These are phyloP conservation scores for Anguilla pacifica DNA, from an alignment of 2,797 vertebrate genomes.

Conservation along the genomic window DNA sequence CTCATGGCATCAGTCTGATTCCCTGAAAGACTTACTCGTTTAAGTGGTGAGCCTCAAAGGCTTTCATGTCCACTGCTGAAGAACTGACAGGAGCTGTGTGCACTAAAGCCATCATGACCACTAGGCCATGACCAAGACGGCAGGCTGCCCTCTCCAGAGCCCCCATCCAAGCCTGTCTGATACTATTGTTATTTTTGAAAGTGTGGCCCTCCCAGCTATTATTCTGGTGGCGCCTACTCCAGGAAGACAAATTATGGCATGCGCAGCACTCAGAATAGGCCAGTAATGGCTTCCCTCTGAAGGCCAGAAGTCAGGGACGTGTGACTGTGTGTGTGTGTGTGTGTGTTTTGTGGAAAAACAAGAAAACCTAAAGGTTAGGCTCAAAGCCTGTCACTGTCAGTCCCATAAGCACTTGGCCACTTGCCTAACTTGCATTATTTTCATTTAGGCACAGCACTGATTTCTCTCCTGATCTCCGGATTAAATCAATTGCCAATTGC, in stretches of 20 bases:
- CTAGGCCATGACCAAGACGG: slow-evolving; percentile 30
- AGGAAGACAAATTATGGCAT: slow-evolving; percentile 30
- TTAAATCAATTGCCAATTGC: too few relatives aligned
- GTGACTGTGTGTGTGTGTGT: slow-evolving; percentile 12
- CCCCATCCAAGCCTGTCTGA: slow-evolving; percentile 1
- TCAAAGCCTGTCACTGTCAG: slow-evolving; percentile 11
- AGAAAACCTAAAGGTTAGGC: neutral
- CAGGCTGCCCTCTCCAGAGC: slow-evolving; percentile 37
- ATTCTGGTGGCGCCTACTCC: slow-evolving; percentile 32
- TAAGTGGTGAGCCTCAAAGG: neutral
- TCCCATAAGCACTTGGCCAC: neutral
- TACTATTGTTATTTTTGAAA: slow-evolving; percentile 38
- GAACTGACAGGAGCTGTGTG: neutral
- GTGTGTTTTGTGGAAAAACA: neutral
- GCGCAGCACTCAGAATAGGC: slow-evolving; percentile 21
- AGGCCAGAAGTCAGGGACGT: neutral
- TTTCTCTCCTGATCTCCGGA: neutral
- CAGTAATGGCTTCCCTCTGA: neutral
- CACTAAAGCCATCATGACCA: neutral
- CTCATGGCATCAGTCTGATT: too few relatives aligned
- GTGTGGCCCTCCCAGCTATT: slow-evolving; percentile 35
- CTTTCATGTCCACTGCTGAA: neutral
- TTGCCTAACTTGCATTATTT: neutral
- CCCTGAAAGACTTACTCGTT: too few relatives aligned
- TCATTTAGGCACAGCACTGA: neutral